Conservation (phyloP, 2,888 invertebrate genomes). For the Leptinotarsa tumamoca region DNA sequence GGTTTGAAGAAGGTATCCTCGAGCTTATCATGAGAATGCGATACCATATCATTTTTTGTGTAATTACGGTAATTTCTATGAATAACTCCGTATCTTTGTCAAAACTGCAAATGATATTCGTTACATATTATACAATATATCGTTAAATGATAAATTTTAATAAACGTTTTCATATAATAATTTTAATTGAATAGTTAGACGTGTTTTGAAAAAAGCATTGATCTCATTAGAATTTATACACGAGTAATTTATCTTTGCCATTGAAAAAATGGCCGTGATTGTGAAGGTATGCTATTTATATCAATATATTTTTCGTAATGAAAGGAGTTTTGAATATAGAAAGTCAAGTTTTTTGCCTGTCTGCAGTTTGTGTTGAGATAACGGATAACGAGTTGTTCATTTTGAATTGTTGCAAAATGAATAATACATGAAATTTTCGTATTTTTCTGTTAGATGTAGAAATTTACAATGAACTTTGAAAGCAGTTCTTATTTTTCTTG, state of each 20-base stretch:
- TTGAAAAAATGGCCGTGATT: constrained; percentile 1
- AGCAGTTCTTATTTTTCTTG: no score
- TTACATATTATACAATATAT: constrained; percentile 5
- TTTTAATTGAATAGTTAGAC: constrained; percentile 6
- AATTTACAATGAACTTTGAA: no score
- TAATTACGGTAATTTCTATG: background rate
- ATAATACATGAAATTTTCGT: no score
- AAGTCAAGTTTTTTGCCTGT: background rate
- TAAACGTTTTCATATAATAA: background rate
- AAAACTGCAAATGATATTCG: background rate
- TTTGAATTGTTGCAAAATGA: no score
- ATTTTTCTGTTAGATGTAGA: no score
- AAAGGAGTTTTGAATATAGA: constrained; percentile 1
- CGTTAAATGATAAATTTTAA: constrained; percentile 3
- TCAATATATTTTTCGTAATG: background rate
- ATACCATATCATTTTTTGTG: background rate
- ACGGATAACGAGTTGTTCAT: background rate
- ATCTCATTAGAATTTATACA: background rate
- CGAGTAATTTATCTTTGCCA: background rate
- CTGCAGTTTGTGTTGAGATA: background rate
- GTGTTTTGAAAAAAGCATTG: background rate
- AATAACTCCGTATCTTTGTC: background rate
- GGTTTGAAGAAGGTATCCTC: no score
- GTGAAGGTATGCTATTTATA: background rate
- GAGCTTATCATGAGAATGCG: background rate